These are phyloP conservation scores for Gobius niger DNA, from an alignment of 2,113 vertebrate genomes.

Conservation along the genomic window DNA sequence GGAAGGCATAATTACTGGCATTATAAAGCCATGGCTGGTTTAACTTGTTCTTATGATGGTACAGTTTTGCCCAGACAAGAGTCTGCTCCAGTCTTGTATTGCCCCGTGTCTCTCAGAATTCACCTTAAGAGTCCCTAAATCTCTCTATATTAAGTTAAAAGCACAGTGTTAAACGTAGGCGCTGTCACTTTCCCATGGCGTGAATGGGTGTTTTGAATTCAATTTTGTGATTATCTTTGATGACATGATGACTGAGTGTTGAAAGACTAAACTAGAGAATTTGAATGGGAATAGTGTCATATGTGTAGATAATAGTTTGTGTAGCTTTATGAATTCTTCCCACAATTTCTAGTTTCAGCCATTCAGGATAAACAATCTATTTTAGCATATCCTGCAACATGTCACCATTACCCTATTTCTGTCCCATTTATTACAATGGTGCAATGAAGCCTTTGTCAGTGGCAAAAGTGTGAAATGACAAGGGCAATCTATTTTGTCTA, in stretches of 20 bases:
- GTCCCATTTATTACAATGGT: not conserved
- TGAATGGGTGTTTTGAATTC: constrained; percentile 34
- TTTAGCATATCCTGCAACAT: not conserved
- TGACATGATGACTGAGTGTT: constrained; percentile 9
- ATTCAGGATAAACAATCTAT: not conserved
- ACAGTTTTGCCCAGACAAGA: constrained; percentile 53
- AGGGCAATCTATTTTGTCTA: not conserved
- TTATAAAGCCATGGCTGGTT: constrained; percentile 37
- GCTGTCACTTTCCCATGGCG: constrained; percentile 63
- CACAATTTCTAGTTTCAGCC: not conserved
- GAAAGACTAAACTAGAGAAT: not conserved
- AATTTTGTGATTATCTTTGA: constrained; percentile 66
- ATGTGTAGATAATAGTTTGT: not conserved
- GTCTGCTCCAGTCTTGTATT: constrained; percentile 59
- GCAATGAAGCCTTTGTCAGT: not conserved
- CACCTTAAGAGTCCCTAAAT: constrained; percentile 50
- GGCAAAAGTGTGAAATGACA: not conserved
- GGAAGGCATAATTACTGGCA: constrained; percentile 26
- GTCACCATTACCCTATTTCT: not conserved
- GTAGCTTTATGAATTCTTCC: not conserved
- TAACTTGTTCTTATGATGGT: constrained; percentile 40
- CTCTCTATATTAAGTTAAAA: constrained; percentile 38
- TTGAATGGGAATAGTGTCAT: not conserved
- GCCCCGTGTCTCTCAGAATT: constrained; percentile 64
- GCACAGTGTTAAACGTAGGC: constrained; percentile 60